phyloP scores from a whole-genome alignment of 2,113 vertebrate species.

The Speoplatyrhinus poulsoni region DNA sequence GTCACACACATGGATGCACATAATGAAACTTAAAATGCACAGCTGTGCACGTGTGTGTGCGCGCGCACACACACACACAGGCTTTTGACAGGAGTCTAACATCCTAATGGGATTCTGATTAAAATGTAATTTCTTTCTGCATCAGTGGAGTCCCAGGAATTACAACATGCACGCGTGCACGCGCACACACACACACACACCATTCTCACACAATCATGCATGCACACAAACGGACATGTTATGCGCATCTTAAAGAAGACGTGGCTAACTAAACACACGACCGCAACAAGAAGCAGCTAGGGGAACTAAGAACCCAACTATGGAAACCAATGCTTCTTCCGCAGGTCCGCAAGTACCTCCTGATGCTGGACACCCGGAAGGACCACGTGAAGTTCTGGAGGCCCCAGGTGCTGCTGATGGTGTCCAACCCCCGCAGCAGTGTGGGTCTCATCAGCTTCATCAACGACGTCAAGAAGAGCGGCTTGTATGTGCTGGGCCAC shows the following conservation, averaged over 20 bases:
- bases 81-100: neutral
- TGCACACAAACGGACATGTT: neutral
- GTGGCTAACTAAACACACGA: neutral
- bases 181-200: neutral
- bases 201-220: neutral
- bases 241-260: neutral
- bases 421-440: constrained; percentile 88
- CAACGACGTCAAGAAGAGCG: constrained; percentile 97
- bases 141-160: constrained; percentile 6
- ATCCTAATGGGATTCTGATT: constrained; percentile 27
- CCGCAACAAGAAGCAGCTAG: no score
- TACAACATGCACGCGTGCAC: constrained; percentile 9
- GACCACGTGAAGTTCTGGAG: constrained; percentile 98
- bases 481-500: constrained; percentile 93
- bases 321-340: neutral
- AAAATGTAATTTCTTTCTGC: constrained; percentile 21
- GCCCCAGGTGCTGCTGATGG: constrained; percentile 92
- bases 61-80: neutral
- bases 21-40: neutral
- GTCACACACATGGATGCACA: constrained; percentile 2
- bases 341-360: constrained; percentile 94
- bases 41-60: neutral
- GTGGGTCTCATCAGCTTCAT: constrained; percentile 88
- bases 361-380: constrained; percentile 95
- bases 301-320: no score